Conservation (phyloP, 2,113 vertebrate genomes). For the Cathartes aura region DNA sequence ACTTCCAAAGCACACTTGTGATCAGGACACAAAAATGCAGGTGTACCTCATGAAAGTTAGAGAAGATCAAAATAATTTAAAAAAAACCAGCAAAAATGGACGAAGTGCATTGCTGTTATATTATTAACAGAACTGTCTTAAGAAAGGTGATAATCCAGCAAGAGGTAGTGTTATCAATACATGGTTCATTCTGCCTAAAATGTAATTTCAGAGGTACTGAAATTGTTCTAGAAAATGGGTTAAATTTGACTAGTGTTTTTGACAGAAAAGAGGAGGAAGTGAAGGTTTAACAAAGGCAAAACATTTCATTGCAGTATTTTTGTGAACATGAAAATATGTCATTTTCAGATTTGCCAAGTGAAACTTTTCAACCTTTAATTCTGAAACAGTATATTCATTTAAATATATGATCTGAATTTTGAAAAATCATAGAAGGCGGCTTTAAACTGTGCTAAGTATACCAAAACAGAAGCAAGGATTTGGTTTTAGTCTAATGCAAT, state of each 20-base stretch:
- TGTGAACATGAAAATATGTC: conserved; percentile 17
- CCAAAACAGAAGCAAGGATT: background rate
- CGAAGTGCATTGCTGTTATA: background rate
- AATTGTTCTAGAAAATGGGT: background rate
- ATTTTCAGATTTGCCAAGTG: conserved; percentile 11
- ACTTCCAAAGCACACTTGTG: background rate
- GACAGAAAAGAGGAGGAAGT: background rate
- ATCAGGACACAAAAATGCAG: background rate
- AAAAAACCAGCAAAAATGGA: background rate
- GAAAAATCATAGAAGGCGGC: background rate
- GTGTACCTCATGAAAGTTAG: background rate
- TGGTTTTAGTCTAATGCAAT: background rate
- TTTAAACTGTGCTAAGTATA: background rate
- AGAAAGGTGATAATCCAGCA: background rate
- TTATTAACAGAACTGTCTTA: background rate
- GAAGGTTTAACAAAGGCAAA: conserved; percentile 26
- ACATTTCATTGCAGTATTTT: conserved; percentile 5
- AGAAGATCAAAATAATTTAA: background rate
- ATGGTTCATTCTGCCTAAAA: background rate
- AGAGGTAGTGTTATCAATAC: background rate
- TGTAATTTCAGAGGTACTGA: background rate
- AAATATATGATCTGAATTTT: background rate
- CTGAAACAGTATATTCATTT: background rate
- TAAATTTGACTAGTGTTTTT: conserved; percentile 11
- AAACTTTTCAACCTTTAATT: conserved; percentile 14